Conservation (phyloP, 1,140 invertebrate genomes). For the Thaumatotibia leucotreta region DNA sequence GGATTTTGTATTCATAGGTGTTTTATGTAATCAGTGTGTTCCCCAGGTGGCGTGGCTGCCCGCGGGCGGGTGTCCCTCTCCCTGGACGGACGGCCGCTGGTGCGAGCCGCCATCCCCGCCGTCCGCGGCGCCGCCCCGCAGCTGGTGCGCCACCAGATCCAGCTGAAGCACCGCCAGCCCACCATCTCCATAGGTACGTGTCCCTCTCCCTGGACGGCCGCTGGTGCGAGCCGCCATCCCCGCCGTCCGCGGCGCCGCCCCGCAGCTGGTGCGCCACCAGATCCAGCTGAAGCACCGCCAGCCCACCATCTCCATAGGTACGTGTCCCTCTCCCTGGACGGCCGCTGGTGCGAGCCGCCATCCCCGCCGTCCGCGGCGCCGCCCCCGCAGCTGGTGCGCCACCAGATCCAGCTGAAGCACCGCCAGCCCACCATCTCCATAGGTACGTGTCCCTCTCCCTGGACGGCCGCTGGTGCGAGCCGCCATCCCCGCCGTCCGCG, state of each 20-base stretch:
- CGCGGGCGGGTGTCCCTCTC: constrained; percentile 39
- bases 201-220: constrained; percentile 39
- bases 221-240: constrained; percentile 22
- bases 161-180: constrained; percentile 40
- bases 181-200: constrained; percentile 15
- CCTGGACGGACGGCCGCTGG: constrained; percentile 45
- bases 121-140: constrained; percentile 26
- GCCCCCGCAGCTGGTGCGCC: constrained; percentile 32
- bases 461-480: constrained; percentile 47
- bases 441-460: constrained; percentile 38
- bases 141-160: constrained; percentile 49
- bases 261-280: constrained; percentile 40
- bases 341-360: constrained; percentile 44
- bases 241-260: constrained; percentile 23
- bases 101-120: constrained; percentile 39
- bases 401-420: constrained; percentile 44
- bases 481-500: constrained; percentile 25
- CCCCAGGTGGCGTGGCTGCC: constrained; percentile 20
- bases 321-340: constrained; percentile 39
- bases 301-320: constrained; percentile 10
- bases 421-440: constrained; percentile 38
- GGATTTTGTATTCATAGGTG: no score
- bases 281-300: constrained; percentile 39
- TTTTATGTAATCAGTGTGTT: neutral
- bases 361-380: constrained; percentile 28